These are phyloP conservation scores for Beaufortia kweichowensis DNA, from an alignment of 2,113 vertebrate species.

Conservation along the genomic window DNA sequence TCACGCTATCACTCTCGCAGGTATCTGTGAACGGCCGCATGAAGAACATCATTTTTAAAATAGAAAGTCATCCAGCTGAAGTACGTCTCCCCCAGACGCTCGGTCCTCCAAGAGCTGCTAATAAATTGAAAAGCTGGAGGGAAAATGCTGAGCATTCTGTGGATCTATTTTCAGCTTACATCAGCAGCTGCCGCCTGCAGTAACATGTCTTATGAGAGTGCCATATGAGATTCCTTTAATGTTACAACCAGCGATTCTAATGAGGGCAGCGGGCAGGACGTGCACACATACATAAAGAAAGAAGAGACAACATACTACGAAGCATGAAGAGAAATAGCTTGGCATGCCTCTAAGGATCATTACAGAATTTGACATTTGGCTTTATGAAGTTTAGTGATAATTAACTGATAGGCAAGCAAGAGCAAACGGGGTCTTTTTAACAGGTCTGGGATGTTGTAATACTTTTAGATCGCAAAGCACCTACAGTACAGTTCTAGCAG, in stretches of 20 bases:
- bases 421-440: conserved; percentile 65
- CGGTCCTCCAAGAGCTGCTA: conserved; percentile 68
- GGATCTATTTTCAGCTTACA: conserved; percentile 91
- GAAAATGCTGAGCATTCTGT: conserved; percentile 82
- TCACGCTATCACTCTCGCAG: conserved; percentile 18
- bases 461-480: conserved; percentile 61
- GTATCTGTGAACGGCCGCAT: conserved; percentile 55
- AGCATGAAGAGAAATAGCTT: conserved; percentile 50
- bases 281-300: neutral
- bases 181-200: conserved; percentile 88
- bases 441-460: conserved; percentile 88
- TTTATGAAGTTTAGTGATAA: conserved; percentile 82
- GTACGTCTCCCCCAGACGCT: conserved; percentile 19
- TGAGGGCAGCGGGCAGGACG: conserved; percentile 22
- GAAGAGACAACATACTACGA: conserved; percentile 77
- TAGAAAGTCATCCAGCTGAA: conserved; percentile 76
- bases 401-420: conserved; percentile 79
- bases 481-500: conserved; percentile 2
- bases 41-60: conserved; percentile 69
- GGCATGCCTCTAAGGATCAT: conserved; percentile 64
- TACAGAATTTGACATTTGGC: conserved; percentile 85
- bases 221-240: conserved; percentile 83
- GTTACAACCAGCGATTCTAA: conserved; percentile 72
- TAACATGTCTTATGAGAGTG: conserved; percentile 80
- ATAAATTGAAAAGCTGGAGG: conserved; percentile 60